These are phyloP conservation scores for Megalops cyprinoides DNA, from an alignment of 2,797 vertebrate genomes.

Conservation along the genomic window DNA sequence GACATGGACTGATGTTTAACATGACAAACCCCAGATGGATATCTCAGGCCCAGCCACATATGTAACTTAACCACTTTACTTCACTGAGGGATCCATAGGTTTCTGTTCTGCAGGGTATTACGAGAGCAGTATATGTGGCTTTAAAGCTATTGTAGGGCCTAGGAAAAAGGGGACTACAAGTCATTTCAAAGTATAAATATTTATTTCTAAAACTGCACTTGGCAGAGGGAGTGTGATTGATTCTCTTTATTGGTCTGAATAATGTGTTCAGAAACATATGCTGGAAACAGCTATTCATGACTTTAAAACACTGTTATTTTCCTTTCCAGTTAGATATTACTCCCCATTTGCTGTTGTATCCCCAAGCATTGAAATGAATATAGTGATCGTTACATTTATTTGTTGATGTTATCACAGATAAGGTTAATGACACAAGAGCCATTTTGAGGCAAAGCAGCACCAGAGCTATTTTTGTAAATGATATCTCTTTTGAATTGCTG, in stretches of 20 bases:
- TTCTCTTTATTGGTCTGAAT: slow-evolving; percentile 56
- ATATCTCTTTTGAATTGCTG: background rate
- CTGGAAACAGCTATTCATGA: slow-evolving; percentile 60
- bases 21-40: slow-evolving; percentile 82
- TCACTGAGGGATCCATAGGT: slow-evolving; percentile 33
- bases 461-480: background rate
- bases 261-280: slow-evolving; percentile 53
- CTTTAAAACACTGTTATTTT: slow-evolving; percentile 40
- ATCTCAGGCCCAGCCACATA: slow-evolving; percentile 57
- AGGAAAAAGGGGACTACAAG: slow-evolving; percentile 47
- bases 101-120: slow-evolving; percentile 24
- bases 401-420: background rate
- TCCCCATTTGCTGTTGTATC: background rate
- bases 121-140: slow-evolving; percentile 33
- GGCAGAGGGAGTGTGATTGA: slow-evolving; percentile 71
- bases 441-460: background rate
- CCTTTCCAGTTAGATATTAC: slow-evolving; percentile 24
- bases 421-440: background rate
- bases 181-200: slow-evolving; percentile 79
- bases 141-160: slow-evolving; percentile 34
- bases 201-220: slow-evolving; percentile 72
- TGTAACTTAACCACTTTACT: slow-evolving; percentile 45
- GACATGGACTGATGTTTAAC: slow-evolving; percentile 77
- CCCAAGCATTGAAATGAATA: background rate
- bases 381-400: background rate